phyloP scores from a whole-genome alignment of 2,888 invertebrate genomes.

The Theretra japonica region DNA sequence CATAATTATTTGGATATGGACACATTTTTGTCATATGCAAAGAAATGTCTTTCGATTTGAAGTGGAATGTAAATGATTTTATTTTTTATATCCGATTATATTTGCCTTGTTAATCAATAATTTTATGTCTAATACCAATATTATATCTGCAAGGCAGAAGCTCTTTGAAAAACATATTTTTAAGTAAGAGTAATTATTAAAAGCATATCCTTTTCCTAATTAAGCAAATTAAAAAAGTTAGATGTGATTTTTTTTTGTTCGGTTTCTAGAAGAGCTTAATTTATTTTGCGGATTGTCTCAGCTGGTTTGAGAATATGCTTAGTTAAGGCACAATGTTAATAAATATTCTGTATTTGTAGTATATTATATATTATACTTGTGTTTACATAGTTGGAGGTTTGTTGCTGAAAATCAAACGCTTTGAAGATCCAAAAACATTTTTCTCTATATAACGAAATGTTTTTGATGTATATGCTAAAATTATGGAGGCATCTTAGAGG shows the following conservation, averaged over 20 bases:
- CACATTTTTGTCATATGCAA: neutral
- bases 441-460: neutral
- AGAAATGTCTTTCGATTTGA: conserved; percentile 4
- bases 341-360: neutral
- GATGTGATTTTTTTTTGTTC: neutral
- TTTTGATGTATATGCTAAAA: neutral
- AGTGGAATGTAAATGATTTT: conserved; percentile 31
- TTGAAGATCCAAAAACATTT: neutral
- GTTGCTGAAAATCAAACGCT: neutral
- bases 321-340: neutral
- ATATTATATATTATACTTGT: too few relatives aligned
- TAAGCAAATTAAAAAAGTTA: neutral
- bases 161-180: conserved; percentile 5
- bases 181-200: conserved; percentile 6
- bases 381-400: neutral
- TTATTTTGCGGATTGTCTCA: conserved; percentile 7
- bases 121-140: neutral
- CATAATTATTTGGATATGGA: conserved; percentile 16
- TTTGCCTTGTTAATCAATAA: conserved; percentile 1
- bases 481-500: neutral
- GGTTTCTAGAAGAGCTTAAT: neutral
- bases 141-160: neutral
- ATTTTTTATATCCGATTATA: conserved; percentile 29
- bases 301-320: neutral
- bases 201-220: conserved; percentile 16